Evolutionary conservation across 2,797 vertebrate genomes (phyloP).

Genomic region (Rhodeus uyekii): DNA sequence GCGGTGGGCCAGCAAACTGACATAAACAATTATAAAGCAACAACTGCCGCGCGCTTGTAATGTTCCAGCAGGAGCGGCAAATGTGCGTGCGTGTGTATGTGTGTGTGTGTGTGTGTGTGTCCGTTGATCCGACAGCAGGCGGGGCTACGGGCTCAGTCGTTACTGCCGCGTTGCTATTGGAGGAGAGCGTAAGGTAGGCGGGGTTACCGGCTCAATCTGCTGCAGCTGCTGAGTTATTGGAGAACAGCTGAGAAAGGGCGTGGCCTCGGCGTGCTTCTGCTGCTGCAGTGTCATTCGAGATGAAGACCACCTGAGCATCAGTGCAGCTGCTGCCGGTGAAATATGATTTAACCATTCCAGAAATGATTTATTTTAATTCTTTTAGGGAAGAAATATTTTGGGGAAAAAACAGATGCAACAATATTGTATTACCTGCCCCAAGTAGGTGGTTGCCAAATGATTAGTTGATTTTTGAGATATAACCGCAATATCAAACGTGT

Average conservation of each 20-base stretch:
- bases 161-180: neutral
- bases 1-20: neutral
- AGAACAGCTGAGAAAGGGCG: neutral
- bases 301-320: neutral
- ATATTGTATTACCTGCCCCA: neutral
- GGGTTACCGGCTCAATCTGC: neutral
- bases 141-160: conserved; percentile 9
- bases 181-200: neutral
- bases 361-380: neutral
- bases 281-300: neutral
- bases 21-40: conserved; percentile 15
- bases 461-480: too few relatives aligned
- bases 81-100: too few relatives aligned
- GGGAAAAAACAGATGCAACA: neutral
- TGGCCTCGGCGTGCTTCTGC: neutral
- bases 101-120: neutral
- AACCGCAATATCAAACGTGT: too few relatives aligned
- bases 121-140: conserved; percentile 34
- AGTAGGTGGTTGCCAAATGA: neutral
- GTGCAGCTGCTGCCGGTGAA: neutral
- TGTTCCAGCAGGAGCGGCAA: conserved; percentile 13
- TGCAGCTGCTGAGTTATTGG: neutral
- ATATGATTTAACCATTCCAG: neutral
- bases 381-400: neutral
- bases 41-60: neutral